phyloP scores from a whole-genome alignment of 2,797 vertebrate species.

The Phoebastria nigripes region DNA sequence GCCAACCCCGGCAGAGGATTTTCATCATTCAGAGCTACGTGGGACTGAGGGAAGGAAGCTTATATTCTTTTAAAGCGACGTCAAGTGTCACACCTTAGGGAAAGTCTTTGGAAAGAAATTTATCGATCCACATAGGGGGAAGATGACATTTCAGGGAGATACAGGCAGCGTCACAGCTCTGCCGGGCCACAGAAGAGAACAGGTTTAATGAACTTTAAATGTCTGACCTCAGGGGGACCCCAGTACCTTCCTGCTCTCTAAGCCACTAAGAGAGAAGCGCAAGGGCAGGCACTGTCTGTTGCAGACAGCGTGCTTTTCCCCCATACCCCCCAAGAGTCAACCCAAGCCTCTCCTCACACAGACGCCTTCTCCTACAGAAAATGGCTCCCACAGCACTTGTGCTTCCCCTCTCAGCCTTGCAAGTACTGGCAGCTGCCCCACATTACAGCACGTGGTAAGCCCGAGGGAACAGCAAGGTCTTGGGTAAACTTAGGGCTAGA shows the following conservation, averaged over 20 bases:
- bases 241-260: neutral
- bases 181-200: accelerated
- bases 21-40: accelerated
- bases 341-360: neutral
- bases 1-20: accelerated
- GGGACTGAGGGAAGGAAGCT: accelerated
- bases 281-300: accelerated
- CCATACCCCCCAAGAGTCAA: neutral
- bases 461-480: neutral
- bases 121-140: neutral
- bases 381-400: neutral
- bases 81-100: neutral
- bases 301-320: accelerated
- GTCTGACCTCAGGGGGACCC: neutral
- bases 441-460: accelerated
- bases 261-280: neutral
- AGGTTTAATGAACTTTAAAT: neutral
- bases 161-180: neutral
- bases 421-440: neutral
- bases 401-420: neutral
- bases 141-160: neutral
- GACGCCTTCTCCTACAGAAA: neutral
- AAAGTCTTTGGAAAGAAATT: neutral
- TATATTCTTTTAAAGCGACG: accelerated
- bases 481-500: neutral